A percentile compares a stretch with the other conserved stretches of the same genome.
Conservation (phyloP, 1,140 invertebrate species). For the Drosophila lacteicornis region DNA sequence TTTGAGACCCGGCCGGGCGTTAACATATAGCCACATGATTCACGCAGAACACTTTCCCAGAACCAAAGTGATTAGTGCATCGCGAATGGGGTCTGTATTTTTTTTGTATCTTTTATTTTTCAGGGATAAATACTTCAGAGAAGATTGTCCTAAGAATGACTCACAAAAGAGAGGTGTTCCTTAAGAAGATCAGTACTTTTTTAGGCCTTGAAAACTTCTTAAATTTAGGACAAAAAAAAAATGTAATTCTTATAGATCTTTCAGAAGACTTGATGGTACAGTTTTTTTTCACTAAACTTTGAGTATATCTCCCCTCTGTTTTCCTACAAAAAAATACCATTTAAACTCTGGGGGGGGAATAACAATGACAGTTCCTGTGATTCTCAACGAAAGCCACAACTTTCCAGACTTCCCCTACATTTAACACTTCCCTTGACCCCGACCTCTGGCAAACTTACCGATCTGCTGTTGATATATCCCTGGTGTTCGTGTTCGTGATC, state of each 20-base stretch:
- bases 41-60: slow-evolving; percentile 35
- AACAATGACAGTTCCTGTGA: slow-evolving; percentile 16
- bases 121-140: not conserved
- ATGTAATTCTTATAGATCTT: too few relatives aligned
- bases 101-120: not conserved
- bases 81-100: slow-evolving; percentile 6
- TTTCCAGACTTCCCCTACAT: not conserved
- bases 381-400: not conserved
- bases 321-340: not conserved
- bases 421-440: slow-evolving; percentile 11
- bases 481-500: slow-evolving; percentile 3
- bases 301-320: too few relatives aligned
- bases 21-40: slow-evolving; percentile 39
- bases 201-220: too few relatives aligned
- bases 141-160: too few relatives aligned
- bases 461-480: slow-evolving; percentile 27
- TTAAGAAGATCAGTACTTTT: too few relatives aligned
- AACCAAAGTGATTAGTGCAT: slow-evolving; percentile 39
- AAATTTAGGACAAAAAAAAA: too few relatives aligned
- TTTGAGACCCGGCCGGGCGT: slow-evolving; percentile 12
- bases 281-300: too few relatives aligned
- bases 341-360: not conserved
- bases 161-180: too few relatives aligned
- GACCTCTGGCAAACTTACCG: slow-evolving; percentile 39
- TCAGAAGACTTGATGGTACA: too few relatives aligned